A percentile compares a stretch with the other conserved stretches of the same genome.
These are phyloP conservation scores for Drosophila sordidula DNA, from an alignment of 2,888 invertebrate species.

Conservation along the genomic window DNA sequence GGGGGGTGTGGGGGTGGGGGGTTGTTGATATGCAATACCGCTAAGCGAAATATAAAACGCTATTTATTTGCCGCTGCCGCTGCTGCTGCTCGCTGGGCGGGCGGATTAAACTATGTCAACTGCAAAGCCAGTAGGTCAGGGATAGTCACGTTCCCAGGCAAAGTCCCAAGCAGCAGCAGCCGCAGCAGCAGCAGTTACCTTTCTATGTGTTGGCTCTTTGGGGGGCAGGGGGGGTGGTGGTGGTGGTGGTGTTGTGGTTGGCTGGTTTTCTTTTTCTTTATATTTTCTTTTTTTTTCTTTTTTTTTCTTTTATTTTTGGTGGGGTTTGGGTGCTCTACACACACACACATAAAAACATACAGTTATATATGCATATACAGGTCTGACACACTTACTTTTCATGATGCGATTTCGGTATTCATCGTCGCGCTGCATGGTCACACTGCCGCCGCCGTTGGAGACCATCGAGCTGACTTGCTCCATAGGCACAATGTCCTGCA, in stretches of 20 bases:
- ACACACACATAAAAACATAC: slow-evolving; percentile 15
- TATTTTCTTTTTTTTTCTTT: background rate
- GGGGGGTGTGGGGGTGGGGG: background rate
- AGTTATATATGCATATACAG: background rate
- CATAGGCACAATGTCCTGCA: slow-evolving; percentile 85
- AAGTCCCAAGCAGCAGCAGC: slow-evolving; percentile 26
- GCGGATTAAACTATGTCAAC: slow-evolving; percentile 68
- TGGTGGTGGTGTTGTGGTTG: background rate
- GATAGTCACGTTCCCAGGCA: slow-evolving; percentile 59
- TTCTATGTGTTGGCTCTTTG: slow-evolving; percentile 53
- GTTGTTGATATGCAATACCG: slow-evolving; percentile 49
- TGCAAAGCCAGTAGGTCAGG: slow-evolving; percentile 77
- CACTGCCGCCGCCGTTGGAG: slow-evolving; percentile 84
- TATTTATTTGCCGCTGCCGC: slow-evolving; percentile 73
- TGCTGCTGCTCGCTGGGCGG: slow-evolving; percentile 3
- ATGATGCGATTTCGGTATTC: slow-evolving; percentile 85
- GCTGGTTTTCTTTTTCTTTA: slow-evolving; percentile 1
- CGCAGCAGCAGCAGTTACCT: slow-evolving; percentile 59
- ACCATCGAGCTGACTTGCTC: slow-evolving; percentile 85
- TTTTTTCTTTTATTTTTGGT: slow-evolving; percentile 3
- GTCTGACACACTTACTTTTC: slow-evolving; percentile 83
- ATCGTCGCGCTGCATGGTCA: slow-evolving; percentile 84
- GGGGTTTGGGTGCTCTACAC: slow-evolving; percentile 17
- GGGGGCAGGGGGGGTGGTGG: slow-evolving; percentile 5
- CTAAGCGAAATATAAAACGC: slow-evolving; percentile 78